phyloP scores from a whole-genome alignment of 1,140 invertebrate species.

The Drosophila pachea region DNA sequence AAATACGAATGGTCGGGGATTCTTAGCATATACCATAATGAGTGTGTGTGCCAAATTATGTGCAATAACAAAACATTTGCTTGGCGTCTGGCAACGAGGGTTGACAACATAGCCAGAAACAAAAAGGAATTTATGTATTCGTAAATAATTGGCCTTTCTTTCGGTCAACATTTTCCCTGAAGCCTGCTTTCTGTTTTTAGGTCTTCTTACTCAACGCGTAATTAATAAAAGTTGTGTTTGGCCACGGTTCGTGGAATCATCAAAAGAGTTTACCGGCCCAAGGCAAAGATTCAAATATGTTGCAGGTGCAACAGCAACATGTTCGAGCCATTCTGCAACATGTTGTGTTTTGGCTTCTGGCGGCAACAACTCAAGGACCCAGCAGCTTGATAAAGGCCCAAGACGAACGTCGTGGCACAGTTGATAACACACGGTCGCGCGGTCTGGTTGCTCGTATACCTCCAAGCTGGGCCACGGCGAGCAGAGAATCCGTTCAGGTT shows the following conservation, averaged over 20 bases:
- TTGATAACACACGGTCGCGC: conserved; percentile 65
- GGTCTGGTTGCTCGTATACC: conserved; percentile 39
- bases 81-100: too few species aligned
- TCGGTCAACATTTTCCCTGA: too few species aligned
- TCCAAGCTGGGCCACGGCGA: conserved; percentile 7
- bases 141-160: too few species aligned
- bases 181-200: too few species aligned
- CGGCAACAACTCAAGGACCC: conserved; percentile 33
- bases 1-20: too few species aligned
- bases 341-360: conserved; percentile 67
- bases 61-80: too few species aligned
- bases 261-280: not conserved
- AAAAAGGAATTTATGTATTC: too few species aligned
- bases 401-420: conserved; percentile 43
- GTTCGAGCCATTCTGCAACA: conserved; percentile 56
- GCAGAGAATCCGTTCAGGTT: conserved; percentile 6
- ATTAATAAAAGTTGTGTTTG: not conserved
- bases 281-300: not conserved
- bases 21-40: too few species aligned
- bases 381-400: conserved; percentile 46
- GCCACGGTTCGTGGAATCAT: not conserved
- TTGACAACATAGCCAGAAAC: too few species aligned
- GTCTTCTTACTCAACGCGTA: too few species aligned
- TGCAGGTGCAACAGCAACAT: conserved; percentile 30
- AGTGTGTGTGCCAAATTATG: too few species aligned